Evolutionary conservation across 2,797 vertebrate genomes (phyloP).

Genomic region (Hydrophis major): DNA sequence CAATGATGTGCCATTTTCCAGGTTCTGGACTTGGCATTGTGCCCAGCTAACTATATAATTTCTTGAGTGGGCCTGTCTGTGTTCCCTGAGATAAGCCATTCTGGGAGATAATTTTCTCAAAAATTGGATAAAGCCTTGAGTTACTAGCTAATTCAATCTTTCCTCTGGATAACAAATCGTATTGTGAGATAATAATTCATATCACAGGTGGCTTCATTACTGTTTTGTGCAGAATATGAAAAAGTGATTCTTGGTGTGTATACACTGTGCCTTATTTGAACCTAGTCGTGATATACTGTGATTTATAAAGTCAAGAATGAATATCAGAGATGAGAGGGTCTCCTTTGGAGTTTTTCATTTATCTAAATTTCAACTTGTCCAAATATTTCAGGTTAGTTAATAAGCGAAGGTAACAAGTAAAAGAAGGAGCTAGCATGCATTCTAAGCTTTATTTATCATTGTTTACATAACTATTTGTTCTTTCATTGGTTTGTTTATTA

Average conservation of each 20-base stretch:
- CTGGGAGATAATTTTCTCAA: not conserved
- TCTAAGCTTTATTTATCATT: not conserved
- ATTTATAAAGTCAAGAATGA: not conserved
- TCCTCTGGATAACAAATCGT: conserved; percentile 50
- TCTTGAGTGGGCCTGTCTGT: not conserved
- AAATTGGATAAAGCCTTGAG: not conserved
- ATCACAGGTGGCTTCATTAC: conserved; percentile 59
- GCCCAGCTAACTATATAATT: not conserved
- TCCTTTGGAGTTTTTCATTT: not conserved
- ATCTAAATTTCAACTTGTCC: not conserved
- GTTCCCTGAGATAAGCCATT: not conserved
- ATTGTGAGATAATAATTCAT: conserved; percentile 56
- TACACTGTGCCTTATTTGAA: not conserved
- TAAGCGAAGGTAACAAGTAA: not conserved
- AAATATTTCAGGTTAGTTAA: not conserved
- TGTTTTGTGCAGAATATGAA: conserved; percentile 60
- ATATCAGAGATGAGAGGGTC: not conserved
- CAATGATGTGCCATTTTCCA: conserved; percentile 28
- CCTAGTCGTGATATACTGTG: not conserved
- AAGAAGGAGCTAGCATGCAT: not conserved
- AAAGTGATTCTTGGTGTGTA: conserved; percentile 46
- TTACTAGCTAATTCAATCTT: conserved; percentile 38
- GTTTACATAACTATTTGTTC: not conserved
- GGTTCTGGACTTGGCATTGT: conserved; percentile 30
- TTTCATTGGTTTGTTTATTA: not conserved